Conservation (phyloP, 2,113 vertebrate genomes). For the Tiliqua scincoides region DNA sequence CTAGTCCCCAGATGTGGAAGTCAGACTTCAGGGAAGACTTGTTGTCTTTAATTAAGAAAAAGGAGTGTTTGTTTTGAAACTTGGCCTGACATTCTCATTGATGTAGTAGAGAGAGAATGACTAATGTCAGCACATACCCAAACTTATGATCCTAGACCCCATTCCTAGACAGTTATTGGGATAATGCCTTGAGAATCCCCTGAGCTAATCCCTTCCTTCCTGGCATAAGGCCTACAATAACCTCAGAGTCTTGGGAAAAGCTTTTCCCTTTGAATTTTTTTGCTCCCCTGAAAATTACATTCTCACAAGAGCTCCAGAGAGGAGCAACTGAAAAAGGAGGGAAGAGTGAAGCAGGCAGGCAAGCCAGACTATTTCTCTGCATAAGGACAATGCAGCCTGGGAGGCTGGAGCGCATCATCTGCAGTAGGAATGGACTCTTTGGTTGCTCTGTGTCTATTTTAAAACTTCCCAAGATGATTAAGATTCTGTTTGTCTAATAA, state of each 20-base stretch:
- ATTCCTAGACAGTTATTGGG: background rate
- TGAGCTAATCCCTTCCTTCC: background rate
- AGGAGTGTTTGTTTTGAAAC: background rate
- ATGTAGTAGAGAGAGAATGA: background rate
- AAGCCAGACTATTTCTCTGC: background rate
- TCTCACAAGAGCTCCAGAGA: background rate
- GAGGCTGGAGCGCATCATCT: background rate
- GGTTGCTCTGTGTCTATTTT: background rate
- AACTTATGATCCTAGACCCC: background rate
- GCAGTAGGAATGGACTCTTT: background rate
- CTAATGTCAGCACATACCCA: background rate
- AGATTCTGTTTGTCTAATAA: background rate
- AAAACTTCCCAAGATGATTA: background rate
- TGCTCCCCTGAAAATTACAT: background rate
- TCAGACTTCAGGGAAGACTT: background rate
- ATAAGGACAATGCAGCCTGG: background rate
- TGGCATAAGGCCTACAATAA: background rate
- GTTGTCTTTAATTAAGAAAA: background rate
- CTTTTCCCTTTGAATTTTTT: background rate
- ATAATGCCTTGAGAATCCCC: background rate
- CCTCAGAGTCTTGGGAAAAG: background rate
- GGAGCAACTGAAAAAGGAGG: background rate
- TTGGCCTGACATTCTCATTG: background rate
- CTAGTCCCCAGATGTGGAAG: background rate
- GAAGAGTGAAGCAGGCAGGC: background rate